phyloP scores from a whole-genome alignment of 1,140 invertebrate genomes.

The Drosophila willistoni region DNA sequence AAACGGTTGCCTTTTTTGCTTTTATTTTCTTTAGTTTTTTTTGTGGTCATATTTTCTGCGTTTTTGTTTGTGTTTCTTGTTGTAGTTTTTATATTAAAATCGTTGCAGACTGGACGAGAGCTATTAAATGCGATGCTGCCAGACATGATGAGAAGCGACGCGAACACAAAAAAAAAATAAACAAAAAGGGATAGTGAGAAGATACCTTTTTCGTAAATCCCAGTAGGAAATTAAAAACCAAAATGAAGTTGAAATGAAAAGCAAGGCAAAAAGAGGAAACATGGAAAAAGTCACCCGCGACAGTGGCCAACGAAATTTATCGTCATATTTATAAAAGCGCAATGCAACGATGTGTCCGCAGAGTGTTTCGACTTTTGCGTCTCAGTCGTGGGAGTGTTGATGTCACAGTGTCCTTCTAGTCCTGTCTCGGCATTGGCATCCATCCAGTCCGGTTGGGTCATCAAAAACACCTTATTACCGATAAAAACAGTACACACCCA shows the following conservation, averaged over 20 bases:
- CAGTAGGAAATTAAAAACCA: conserved; percentile 80
- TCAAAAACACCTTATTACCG: conserved; percentile 57
- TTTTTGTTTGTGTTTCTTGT: conserved; percentile 28
- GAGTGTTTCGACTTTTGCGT: not conserved
- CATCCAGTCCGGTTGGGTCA: conserved; percentile 35
- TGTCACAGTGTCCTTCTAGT: conserved; percentile 1
- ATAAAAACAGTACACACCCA: conserved; percentile 21
- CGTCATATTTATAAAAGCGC: conserved; percentile 71
- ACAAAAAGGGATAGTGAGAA: conserved; percentile 27
- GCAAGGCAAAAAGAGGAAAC: conserved; percentile 9
- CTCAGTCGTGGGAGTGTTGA: not conserved
- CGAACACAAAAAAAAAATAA: not conserved
- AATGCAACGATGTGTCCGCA: conserved; percentile 28
- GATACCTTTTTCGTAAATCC: conserved; percentile 75
- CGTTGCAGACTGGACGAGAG: conserved; percentile 64
- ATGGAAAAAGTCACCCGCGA: conserved; percentile 15
- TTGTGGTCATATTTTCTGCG: conserved; percentile 42
- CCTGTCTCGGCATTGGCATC: conserved; percentile 11
- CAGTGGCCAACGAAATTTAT: conserved; percentile 59
- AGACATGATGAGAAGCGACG: conserved; percentile 37
- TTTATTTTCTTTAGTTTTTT: conserved; percentile 23
- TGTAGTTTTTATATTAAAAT: conserved; percentile 81
- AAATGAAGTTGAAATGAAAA: conserved; percentile 71
- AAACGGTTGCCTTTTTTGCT: conserved; percentile 44
- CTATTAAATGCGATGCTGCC: conserved; percentile 70